Percentiles rank a stretch among this genome's conserved stretches.
Conservation (phyloP, 2,888 invertebrate genomes). For the Omphaloscelis lunosa region DNA sequence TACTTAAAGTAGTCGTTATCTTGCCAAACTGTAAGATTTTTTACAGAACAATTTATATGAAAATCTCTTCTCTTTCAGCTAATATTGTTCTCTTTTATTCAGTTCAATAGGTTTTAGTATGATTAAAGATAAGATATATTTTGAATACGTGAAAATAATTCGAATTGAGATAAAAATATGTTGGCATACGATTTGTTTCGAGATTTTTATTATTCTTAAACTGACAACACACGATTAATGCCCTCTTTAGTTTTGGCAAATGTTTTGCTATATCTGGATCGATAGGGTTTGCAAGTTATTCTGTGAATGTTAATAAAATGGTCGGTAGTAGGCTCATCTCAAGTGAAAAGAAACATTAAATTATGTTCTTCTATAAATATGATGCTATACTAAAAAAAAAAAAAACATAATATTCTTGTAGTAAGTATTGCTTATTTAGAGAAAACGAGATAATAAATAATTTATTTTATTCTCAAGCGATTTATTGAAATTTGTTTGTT, state of each 20-base stretch:
- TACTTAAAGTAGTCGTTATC: slow-evolving; percentile 67
- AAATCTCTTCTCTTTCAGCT: slow-evolving; percentile 37
- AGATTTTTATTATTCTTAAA: slow-evolving; percentile 28
- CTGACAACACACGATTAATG: neutral
- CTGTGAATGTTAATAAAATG: neutral
- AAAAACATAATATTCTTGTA: neutral
- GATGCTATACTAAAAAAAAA: neutral
- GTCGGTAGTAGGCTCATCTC: neutral
- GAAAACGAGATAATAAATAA: neutral
- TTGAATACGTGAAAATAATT: slow-evolving; percentile 17
- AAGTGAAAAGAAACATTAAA: neutral
- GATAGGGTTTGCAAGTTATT: neutral
- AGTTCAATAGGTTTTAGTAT: slow-evolving; percentile 41
- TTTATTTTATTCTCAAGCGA: neutral
- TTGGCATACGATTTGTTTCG: neutral
- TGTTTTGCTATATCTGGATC: neutral
- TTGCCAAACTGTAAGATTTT: slow-evolving; percentile 64
- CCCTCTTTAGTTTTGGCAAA: neutral
- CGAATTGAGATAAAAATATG: neutral
- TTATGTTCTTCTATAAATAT: neutral
- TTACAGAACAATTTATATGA: slow-evolving; percentile 61
- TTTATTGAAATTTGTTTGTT: neutral
- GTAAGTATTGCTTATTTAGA: neutral
- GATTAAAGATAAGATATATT: slow-evolving; percentile 41
- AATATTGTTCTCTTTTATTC: slow-evolving; percentile 34